Conservation (phyloP, 2,888 invertebrate genomes). For the Dicyrtoma fusca region DNA sequence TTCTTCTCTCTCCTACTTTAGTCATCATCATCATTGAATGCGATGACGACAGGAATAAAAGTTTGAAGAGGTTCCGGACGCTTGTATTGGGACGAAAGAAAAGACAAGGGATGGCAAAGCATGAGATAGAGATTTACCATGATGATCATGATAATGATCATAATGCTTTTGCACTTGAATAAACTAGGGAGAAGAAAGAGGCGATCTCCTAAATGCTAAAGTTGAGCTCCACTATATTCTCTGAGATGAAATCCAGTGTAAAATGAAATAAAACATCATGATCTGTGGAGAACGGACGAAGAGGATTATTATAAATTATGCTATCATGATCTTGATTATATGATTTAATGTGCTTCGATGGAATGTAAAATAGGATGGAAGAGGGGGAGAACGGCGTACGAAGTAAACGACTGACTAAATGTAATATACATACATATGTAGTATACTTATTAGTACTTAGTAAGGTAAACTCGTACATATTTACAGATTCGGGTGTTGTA, state of each 20-base stretch:
- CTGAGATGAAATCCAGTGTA: too few species aligned
- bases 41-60: not conserved
- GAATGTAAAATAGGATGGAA: too few species aligned
- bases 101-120: not conserved
- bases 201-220: not conserved
- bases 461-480: too few species aligned
- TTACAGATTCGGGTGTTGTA: too few species aligned
- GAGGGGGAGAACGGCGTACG: too few species aligned
- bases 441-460: too few species aligned
- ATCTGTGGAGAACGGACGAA: not conserved
- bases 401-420: too few species aligned
- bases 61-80: conserved; percentile 4
- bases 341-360: not conserved
- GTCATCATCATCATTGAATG: too few species aligned
- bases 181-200: not conserved
- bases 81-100: not conserved
- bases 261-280: conserved; percentile 1
- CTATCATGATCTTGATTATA: conserved; percentile 8
- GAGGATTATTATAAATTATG: not conserved
- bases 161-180: conserved; percentile 6
- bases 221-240: too few species aligned
- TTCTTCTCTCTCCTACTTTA: too few species aligned
- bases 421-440: too few species aligned
- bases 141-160: not conserved
- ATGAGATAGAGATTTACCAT: not conserved